Percentiles rank a stretch among this genome's conserved stretches.
These are phyloP conservation scores for Smittia sp. DNA, from an alignment of 2,888 invertebrate genomes.

Conservation along the genomic window DNA sequence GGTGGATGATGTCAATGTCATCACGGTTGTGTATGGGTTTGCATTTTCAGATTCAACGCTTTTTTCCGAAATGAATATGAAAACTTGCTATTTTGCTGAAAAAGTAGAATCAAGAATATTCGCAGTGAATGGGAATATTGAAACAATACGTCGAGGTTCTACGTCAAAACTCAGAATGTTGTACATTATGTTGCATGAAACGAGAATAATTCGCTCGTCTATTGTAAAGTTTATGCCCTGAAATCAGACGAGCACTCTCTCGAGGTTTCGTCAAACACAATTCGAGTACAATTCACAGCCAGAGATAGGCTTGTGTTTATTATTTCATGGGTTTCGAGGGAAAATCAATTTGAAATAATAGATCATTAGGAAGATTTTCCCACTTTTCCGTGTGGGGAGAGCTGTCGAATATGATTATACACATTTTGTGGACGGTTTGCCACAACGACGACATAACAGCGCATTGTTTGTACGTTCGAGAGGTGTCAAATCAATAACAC, in stretches of 20 bases:
- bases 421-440: conserved; percentile 16
- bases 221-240: background rate
- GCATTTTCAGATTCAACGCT: background rate
- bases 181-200: conserved; percentile 19
- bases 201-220: background rate
- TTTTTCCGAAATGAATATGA: background rate
- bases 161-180: background rate
- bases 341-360: conserved; percentile 40
- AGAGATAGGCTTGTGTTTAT: background rate
- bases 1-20: conserved; percentile 14
- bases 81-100: background rate
- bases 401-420: conserved; percentile 13
- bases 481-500: conserved; percentile 40
- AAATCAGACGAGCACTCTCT: background rate
- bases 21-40: background rate
- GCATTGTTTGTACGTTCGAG: conserved; percentile 23
- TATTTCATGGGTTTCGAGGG: background rate
- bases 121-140: background rate
- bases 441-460: conserved; percentile 10
- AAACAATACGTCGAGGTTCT: background rate
- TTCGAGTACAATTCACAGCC: background rate
- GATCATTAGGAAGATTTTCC: conserved; percentile 39
- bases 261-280: background rate
- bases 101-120: conserved; percentile 8
- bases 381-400: background rate